These are phyloP conservation scores for Protobothrops flavoviridis DNA, from an alignment of 2,113 vertebrate species.

Conservation along the genomic window DNA sequence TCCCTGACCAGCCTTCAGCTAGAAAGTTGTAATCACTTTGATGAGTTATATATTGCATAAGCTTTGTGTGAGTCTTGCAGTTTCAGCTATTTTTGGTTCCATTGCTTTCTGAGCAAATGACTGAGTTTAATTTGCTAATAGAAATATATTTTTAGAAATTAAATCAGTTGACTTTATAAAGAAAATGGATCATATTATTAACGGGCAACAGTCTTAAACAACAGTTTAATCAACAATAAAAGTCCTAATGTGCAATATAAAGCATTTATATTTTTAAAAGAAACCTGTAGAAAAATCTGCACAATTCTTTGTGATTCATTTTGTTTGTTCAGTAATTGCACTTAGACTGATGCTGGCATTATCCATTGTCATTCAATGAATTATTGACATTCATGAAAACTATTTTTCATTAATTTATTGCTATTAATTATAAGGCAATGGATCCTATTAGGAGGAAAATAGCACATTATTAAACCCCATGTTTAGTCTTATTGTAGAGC, in stretches of 20 bases:
- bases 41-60: conserved; percentile 27
- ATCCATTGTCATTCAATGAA: conserved; percentile 38
- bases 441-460: conserved; percentile 30
- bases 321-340: conserved; percentile 34
- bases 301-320: conserved; percentile 7
- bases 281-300: conserved; percentile 23
- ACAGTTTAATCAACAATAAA: conserved; percentile 43
- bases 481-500: conserved; percentile 41
- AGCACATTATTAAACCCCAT: conserved; percentile 18
- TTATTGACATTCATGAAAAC: conserved; percentile 46
- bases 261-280: background rate
- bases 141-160: conserved; percentile 60
- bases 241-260: conserved; percentile 10
- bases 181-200: conserved; percentile 70
- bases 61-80: conserved; percentile 4
- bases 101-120: conserved; percentile 56
- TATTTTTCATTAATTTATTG: conserved; percentile 48
- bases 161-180: conserved; percentile 67
- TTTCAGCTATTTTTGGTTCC: conserved; percentile 37
- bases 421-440: conserved; percentile 41
- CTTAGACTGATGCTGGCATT: conserved; percentile 25
- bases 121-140: conserved; percentile 59
- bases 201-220: conserved; percentile 47
- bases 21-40: background rate
- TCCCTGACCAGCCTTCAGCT: background rate